Conservation (phyloP, 2,888 invertebrate species). For the Apotomis turbidana region DNA sequence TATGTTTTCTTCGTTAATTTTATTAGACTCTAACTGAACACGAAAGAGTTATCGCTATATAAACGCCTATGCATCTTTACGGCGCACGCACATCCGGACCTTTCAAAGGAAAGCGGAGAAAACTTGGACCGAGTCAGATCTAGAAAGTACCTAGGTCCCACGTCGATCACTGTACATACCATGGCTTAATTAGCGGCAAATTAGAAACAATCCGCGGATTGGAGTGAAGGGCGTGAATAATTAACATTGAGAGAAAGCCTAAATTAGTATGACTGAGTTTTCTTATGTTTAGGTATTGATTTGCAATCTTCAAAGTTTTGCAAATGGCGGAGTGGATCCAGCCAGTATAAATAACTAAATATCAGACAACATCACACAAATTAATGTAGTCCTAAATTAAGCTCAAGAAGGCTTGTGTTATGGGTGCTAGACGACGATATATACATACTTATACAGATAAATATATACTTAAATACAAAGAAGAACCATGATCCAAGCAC, state of each 20-base stretch:
- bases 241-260: conserved; percentile 12
- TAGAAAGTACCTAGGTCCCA: conserved; percentile 18
- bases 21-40: neutral
- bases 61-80: neutral
- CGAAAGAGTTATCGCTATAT: neutral
- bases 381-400: too few species aligned
- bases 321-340: too few species aligned
- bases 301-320: neutral
- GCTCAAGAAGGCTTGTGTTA: too few species aligned
- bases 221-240: conserved; percentile 18
- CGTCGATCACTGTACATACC: conserved; percentile 19
- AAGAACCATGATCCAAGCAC: too few species aligned
- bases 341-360: too few species aligned
- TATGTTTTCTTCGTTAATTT: conserved; percentile 6
- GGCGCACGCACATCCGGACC: conserved; percentile 20
- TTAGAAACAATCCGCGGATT: conserved; percentile 13
- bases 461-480: too few species aligned
- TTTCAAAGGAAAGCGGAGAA: conserved; percentile 37
- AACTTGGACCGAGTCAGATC: conserved; percentile 13
- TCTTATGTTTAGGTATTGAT: neutral
- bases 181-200: conserved; percentile 30
- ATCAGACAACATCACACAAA: too few species aligned
- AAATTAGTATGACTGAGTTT: neutral
- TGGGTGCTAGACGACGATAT: too few species aligned
- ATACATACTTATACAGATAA: too few species aligned